Evolutionary conservation across 2,888 invertebrate species (phyloP).

Genomic region (Agrypnus murinus): DNA sequence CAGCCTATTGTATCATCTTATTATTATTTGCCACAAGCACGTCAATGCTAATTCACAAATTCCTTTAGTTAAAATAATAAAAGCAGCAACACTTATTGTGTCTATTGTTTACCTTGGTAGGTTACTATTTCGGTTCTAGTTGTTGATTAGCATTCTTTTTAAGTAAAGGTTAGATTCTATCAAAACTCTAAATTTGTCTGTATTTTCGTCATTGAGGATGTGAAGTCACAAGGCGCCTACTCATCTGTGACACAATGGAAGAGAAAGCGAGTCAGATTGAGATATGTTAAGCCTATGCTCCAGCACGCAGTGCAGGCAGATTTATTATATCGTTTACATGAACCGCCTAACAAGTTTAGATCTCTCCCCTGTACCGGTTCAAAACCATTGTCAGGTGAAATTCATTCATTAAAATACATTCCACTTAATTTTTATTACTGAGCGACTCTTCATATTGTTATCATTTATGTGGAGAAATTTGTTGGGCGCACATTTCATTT

Average conservation of each 20-base stretch:
- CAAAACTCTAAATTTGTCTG: conserved; percentile 38
- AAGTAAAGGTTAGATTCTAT: conserved; percentile 38
- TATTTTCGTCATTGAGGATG: conserved; percentile 46
- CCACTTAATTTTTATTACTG: conserved; percentile 43
- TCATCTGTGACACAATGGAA: conserved; percentile 53
- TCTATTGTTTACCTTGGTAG: conserved; percentile 8
- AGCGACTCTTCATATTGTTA: conserved; percentile 15
- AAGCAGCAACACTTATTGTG: neutral
- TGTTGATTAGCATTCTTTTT: conserved; percentile 30
- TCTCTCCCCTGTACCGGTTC: conserved; percentile 30
- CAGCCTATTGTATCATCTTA: too few species aligned
- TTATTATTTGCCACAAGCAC: too few species aligned
- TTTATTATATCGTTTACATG: conserved; percentile 49
- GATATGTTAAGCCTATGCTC: conserved; percentile 52
- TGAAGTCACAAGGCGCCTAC: conserved; percentile 51
- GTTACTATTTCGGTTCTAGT: conserved; percentile 3
- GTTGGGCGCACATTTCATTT: too few species aligned
- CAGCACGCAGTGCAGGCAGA: conserved; percentile 44
- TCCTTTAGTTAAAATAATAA: too few species aligned
- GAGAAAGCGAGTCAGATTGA: conserved; percentile 54
- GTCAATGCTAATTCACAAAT: neutral
- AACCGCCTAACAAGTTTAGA: conserved; percentile 46
- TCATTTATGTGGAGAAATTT: conserved; percentile 12
- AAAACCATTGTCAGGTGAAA: conserved; percentile 45
- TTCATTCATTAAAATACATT: conserved; percentile 44